Base-by-base conservation (phyloP, 2,797 vertebrate species). In the Acrossocheilus wenchowensis region DNA sequence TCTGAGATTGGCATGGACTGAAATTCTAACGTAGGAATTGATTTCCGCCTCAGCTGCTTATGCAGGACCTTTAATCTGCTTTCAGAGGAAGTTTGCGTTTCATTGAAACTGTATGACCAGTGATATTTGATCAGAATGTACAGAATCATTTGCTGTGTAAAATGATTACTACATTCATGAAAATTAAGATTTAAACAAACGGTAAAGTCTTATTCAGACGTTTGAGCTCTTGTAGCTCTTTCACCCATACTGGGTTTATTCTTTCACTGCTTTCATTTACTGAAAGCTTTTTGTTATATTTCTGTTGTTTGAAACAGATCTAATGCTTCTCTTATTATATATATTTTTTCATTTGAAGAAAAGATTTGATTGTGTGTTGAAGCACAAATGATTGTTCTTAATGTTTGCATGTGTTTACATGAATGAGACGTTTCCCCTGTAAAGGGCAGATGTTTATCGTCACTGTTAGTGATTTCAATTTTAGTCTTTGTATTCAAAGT, bases 1-100 rank as follows among this genome's bases (percentile, higher is more conserved):
- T 94, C 93, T 92, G 89, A 91, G 93, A 92, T 90, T 6, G 93
- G 91, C 92, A 92, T 87, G 87, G 92, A 93, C 91, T 90, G 85
- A 81, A 87, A 88, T 93, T 93, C 88, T 52, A 86, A 90, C 68
- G 80, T 69, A 89, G 85, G 89, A 91, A 92, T 92, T 91, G 87
- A 78, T 52, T 87, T 92, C 64, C 69, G 1, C 50, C 41, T 83
- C 64, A 62, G 57, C 60, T 83, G 60, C 30, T 64, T 50, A 79
- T 64, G 69, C 41, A 62, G 66, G 66, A 75, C 75, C 34, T 39
- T 34, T 85, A 73, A 71, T 82, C 69, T 86, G 66, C 72, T 88
- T 73, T 88, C 84, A 15, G 45, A 84, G 43, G 78, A 62, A 84
- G 66, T 64, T 26, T 52, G 23, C 50, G 72, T 72, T 86, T 66